A percentile compares a stretch with the other conserved stretches of the same genome.
Evolutionary conservation across 2,113 vertebrate genomes (phyloP).

Genomic region (Toxotes chatareus): DNA sequence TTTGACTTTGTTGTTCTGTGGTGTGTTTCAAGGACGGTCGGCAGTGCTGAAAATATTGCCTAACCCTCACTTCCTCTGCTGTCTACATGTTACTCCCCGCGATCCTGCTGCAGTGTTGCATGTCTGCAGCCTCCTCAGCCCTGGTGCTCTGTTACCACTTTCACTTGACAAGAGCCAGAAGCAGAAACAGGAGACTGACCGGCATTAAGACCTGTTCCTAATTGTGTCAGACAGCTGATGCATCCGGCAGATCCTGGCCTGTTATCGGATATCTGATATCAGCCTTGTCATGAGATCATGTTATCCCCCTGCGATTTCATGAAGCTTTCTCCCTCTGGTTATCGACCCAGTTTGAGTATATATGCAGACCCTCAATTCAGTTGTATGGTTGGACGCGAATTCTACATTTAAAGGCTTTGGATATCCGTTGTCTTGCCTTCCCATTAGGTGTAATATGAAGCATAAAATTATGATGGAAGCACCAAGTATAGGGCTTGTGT

Average conservation of each 20-base stretch:
- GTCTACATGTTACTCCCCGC: background rate
- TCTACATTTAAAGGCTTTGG: background rate
- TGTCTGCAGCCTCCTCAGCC: conserved; percentile 22
- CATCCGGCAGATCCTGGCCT: conserved; percentile 28
- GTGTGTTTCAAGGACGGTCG: background rate
- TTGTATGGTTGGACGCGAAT: background rate
- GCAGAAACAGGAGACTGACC: conserved; percentile 51
- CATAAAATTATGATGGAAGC: background rate
- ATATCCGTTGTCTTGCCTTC: too few relatives aligned
- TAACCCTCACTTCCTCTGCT: background rate
- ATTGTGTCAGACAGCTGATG: conserved; percentile 53
- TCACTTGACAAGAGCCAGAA: conserved; percentile 48
- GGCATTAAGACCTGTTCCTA: conserved; percentile 23
- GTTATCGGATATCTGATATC: conserved; percentile 24
- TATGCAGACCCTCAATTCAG: background rate
- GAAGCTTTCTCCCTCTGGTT: background rate
- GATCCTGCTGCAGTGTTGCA: conserved; percentile 32
- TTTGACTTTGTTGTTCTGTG: background rate
- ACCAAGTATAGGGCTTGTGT: background rate
- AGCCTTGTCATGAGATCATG: background rate
- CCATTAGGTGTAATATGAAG: background rate
- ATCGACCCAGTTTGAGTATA: background rate
- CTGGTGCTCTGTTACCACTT: conserved; percentile 71
- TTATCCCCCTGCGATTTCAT: background rate
- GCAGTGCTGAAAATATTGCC: background rate